Base-by-base conservation (phyloP, 2,113 vertebrate genomes). In the Stictonetta naevosa region DNA sequence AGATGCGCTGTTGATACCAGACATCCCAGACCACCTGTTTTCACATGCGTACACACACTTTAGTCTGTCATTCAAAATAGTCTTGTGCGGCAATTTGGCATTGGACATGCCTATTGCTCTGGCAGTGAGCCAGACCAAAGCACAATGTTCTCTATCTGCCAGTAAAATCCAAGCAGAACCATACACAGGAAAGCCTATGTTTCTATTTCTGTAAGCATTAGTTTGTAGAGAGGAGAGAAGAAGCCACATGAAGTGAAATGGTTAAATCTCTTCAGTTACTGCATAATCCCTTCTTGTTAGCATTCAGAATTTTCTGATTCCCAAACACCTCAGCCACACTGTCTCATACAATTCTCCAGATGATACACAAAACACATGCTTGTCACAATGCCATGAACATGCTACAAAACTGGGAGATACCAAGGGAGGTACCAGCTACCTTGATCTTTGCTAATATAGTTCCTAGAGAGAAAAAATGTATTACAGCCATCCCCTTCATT, bases 11-110 rank as follows among this genome's bases (percentile, higher is more conserved):
- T 60, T 98, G 95, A 79, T 96, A 66, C n/a, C 83, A 94, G 90
- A 67, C 95, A 93, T 97, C 97, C 97, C 97, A 95, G 95, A 96
- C 97, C 98, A 98, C 98, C 98, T 98, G 98, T 97, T 98, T 97
- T 95, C 74, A 79, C 92, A 96, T 86, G 92, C 84, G 97, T 75
- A n/a, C 33, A 85, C 90, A 84, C 92, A 85, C 81, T 96, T 95
- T 89, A 86, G 91, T 90, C 95, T 98, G 98, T 95, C 98, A 97
- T 97, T 98, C 97, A 96, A 18, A 86, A 60, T 28, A 95, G 91
- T 93, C 71, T 94, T 62, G 48, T 86, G 90, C 78, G 90, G 71
- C 87, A 93, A 86, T 96, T 96, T 98, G 95, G 91, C 96, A 78
- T 20, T 92, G 84, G 64, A 77, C 92, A 93, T 91, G 93, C 88